phyloP scores from a whole-genome alignment of 2,797 vertebrate genomes.

The Ctenosaura bakeri region DNA sequence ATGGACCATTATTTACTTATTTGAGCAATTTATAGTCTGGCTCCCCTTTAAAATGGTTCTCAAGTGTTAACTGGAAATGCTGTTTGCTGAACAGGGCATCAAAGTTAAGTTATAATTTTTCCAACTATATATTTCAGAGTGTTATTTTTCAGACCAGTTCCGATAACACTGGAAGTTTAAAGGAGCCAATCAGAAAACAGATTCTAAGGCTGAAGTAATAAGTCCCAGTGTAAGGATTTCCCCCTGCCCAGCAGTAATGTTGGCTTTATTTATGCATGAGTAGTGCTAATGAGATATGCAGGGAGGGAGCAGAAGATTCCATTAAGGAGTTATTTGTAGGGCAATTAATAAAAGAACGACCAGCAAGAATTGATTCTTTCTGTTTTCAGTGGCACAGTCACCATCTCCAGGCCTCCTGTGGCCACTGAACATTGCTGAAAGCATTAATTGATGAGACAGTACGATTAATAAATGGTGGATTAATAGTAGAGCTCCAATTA shows the following conservation, averaged over 20 bases:
- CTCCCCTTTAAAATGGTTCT: not conserved
- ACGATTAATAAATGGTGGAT: constrained; percentile 38
- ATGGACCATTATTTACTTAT: constrained; percentile 17
- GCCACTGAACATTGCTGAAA: constrained; percentile 11
- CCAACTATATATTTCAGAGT: constrained; percentile 15
- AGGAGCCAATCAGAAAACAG: constrained; percentile 1
- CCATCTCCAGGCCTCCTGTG: constrained; percentile 28
- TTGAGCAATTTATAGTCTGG: not conserved
- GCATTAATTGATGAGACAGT: constrained; percentile 31
- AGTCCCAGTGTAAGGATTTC: constrained; percentile 52
- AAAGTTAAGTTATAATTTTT: constrained; percentile 10
- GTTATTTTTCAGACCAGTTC: not conserved
- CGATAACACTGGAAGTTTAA: constrained; percentile 10
- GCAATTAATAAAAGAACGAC: constrained; percentile 71
- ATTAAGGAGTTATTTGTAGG: constrained; percentile 55
- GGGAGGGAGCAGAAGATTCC: constrained; percentile 59
- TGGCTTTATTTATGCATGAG: constrained; percentile 71
- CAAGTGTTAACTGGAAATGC: not conserved
- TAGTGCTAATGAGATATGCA: constrained; percentile 71
- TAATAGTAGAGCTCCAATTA: constrained; percentile 26
- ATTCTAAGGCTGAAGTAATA: constrained; percentile 37
- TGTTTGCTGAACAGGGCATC: constrained; percentile 16
- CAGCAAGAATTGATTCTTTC: constrained; percentile 44
- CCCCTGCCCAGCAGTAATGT: constrained; percentile 42
- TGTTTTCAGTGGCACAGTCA: constrained; percentile 17